These are phyloP conservation scores for Thecocarcelia acutangulata DNA, from an alignment of 2,888 invertebrate species.

Conservation along the genomic window DNA sequence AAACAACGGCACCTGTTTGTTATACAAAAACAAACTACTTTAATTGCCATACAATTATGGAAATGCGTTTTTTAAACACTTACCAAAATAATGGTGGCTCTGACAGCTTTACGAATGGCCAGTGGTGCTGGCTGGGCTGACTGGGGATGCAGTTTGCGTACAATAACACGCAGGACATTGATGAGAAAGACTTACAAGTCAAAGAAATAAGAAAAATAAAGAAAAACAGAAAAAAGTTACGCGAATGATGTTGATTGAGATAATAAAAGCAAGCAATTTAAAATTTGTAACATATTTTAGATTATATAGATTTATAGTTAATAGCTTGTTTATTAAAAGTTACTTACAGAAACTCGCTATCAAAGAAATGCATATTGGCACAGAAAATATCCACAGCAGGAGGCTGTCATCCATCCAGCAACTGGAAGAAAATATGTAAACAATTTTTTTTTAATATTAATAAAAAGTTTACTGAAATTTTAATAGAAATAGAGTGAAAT, in stretches of 20 bases:
- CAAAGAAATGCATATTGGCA: constrained; percentile 85
- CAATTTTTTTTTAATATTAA: too few relatives aligned
- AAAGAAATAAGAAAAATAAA: not conserved
- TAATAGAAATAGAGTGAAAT: too few relatives aligned
- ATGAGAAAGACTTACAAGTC: constrained; percentile 84
- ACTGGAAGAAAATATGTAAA: constrained; percentile 78
- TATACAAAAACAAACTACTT: constrained; percentile 17
- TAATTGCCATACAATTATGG: constrained; percentile 5
- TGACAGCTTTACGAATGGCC: constrained; percentile 85
- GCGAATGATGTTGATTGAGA: too few relatives aligned
- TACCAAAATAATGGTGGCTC: constrained; percentile 87
- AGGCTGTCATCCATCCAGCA: constrained; percentile 87
- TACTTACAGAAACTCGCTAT: constrained; percentile 84
- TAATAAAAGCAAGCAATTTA: too few relatives aligned
- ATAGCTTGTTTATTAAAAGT: too few relatives aligned
- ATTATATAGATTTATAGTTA: constrained; percentile 13
- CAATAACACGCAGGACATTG: constrained; percentile 85
- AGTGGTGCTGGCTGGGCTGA: constrained; percentile 84
- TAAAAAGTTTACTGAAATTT: too few relatives aligned
- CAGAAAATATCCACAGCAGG: constrained; percentile 85
- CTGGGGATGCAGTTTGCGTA: constrained; percentile 85
- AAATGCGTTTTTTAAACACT: constrained; percentile 46
- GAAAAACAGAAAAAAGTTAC: too few relatives aligned
- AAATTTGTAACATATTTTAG: not conserved
- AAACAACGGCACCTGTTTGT: constrained; percentile 85